Evolutionary conservation across 2,888 invertebrate species (phyloP), one percentile per base, ranked within the genome.

Genomic region (Pherbina coryleti): DNA sequence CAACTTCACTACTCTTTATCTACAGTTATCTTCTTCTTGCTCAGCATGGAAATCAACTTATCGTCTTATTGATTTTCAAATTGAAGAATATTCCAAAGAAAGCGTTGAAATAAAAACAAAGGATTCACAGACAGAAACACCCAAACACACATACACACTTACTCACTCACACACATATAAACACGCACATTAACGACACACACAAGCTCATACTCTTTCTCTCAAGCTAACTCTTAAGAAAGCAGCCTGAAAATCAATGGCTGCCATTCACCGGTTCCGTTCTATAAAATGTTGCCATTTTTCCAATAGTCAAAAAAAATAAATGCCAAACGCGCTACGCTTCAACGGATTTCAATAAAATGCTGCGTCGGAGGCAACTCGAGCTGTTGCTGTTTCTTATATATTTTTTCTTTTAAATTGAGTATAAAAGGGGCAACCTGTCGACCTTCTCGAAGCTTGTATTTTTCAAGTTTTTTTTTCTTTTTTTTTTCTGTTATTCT

Each of bases 1-100:
- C 66, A 60, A 60, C 70, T 53, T 67, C 25, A 60, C 53, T 76
- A 60, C 55, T 1, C 53, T 62, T n/a, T 31, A 19, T 11, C 53
- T 19, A 5, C 44, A 9, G n/a, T 19, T 28, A 22, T 25, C 55
- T 28, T 34, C 69, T 69, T 69, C 69, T 71, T 62, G 1, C 14
- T 44, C 1, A 11, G 37, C 67, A 67, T 71, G 69, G 77, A 72
- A 78, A 72, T 80, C 69, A 80, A 80, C 75, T 79, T 76, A 77
- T 70, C 79, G 75, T 77, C 66, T 79, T 80, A 83, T 83, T 82
- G 83, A 83, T 82, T 83, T 82, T 75, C 53, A 77, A 73, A 73
- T 55, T 66, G 28, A 73, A 77, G 34, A 55, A 76, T 72, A 72
- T 25, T n/a, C 31, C 34, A 17, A 66, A 69, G 70, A 76, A 64